A percentile compares a stretch with the other conserved stretches of the same genome.
Evolutionary conservation across 2,113 vertebrate species (phyloP).

Genomic region (Axis porcinus): DNA sequence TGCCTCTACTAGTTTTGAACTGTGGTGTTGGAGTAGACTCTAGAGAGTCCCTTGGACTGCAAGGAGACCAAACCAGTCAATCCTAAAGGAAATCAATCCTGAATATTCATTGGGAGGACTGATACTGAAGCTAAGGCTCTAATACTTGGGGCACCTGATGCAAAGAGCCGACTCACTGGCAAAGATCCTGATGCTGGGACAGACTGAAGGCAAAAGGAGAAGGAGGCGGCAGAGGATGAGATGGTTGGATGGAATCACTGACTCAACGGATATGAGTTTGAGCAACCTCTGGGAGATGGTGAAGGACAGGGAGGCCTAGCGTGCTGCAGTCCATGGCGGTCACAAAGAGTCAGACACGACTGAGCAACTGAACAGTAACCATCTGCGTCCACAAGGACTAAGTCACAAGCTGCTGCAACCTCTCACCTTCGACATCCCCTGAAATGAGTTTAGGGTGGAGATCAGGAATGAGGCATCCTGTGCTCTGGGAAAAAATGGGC

Average conservation of each 20-base stretch:
- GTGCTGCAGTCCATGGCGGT: not conserved
- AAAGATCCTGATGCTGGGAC: not conserved
- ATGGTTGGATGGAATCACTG: not conserved
- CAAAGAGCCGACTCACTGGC: not conserved
- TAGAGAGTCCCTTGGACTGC: not conserved
- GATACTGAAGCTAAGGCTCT: not conserved
- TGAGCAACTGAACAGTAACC: not conserved
- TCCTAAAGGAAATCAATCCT: not conserved
- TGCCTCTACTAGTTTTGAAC: not conserved
- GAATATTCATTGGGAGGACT: not conserved
- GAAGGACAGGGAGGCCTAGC: not conserved
- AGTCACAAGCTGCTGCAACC: not conserved
- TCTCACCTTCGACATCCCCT: not conserved
- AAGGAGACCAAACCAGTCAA: not conserved
- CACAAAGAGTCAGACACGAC: not conserved
- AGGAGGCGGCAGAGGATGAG: not conserved
- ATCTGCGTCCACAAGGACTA: not conserved
- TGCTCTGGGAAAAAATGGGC: accelerated
- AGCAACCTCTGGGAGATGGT: not conserved
- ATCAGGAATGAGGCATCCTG: not conserved
- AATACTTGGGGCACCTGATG: not conserved
- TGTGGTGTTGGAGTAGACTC: not conserved
- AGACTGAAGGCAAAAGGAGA: not conserved
- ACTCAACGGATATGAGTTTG: not conserved
- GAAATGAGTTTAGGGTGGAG: not conserved